These are phyloP conservation scores for Leptatherina wallacei DNA, from an alignment of 2,797 vertebrate species.

Conservation along the genomic window DNA sequence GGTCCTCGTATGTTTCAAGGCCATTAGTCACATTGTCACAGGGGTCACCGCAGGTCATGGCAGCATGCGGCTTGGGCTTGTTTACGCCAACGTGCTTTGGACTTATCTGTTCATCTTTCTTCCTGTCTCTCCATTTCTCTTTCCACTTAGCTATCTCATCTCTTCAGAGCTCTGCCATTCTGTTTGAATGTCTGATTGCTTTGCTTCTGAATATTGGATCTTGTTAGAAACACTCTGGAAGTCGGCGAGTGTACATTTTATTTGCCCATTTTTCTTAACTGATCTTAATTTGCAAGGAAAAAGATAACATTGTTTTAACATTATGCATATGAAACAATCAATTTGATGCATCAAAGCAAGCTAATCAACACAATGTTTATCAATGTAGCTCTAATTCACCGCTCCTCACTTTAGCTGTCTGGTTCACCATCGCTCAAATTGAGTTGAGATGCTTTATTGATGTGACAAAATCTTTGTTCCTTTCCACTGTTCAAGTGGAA, in stretches of 20 bases:
- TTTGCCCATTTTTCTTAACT: background rate
- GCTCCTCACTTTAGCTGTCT: slow-evolving; percentile 1
- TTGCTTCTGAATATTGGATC: background rate
- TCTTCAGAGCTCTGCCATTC: slow-evolving; percentile 15
- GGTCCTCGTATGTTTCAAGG: slow-evolving; percentile 54
- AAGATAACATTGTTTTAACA: background rate
- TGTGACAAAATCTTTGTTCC: slow-evolving; percentile 5
- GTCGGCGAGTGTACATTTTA: background rate
- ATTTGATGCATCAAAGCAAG: slow-evolving; percentile 13
- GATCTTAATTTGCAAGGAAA: slow-evolving; percentile 13
- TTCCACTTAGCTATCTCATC: slow-evolving; percentile 30
- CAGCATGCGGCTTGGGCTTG: slow-evolving; percentile 54
- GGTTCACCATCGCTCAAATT: slow-evolving; percentile 21
- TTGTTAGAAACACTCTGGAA: background rate
- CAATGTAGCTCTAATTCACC: background rate
- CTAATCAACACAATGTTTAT: slow-evolving; percentile 25
- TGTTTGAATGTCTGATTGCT: slow-evolving; percentile 34
- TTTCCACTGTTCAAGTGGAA: slow-evolving; percentile 23
- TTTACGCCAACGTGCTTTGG: slow-evolving; percentile 53
- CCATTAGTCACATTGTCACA: slow-evolving; percentile 73
- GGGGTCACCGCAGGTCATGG: slow-evolving; percentile 54
- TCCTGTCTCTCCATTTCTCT: slow-evolving; percentile 31
- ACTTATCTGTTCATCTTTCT: slow-evolving; percentile 61
- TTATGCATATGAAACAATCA: slow-evolving; percentile 9
- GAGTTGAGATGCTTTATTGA: slow-evolving; percentile 21